phyloP scores from a whole-genome alignment of 2,888 invertebrate genomes.

The Apodemia hepburni region DNA sequence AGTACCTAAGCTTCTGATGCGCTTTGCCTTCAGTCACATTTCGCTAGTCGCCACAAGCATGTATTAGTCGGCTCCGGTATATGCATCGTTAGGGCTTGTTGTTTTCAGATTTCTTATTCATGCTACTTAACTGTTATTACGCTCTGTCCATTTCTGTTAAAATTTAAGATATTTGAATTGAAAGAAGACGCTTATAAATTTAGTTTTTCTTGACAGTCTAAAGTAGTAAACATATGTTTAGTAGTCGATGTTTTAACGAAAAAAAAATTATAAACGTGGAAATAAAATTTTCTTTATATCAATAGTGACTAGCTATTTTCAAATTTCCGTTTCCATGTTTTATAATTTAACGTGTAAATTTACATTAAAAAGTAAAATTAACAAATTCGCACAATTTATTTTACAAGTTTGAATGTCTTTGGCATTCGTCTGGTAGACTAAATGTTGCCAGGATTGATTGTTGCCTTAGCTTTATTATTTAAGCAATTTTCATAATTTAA shows the following conservation, averaged over 20 bases:
- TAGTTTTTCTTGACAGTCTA: neutral
- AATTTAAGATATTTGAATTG: constrained; percentile 30
- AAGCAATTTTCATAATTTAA: too few relatives aligned
- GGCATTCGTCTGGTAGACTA: too few relatives aligned
- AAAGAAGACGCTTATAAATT: neutral
- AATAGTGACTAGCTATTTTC: neutral
- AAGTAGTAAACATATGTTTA: too few relatives aligned
- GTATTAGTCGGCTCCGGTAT: constrained; percentile 43
- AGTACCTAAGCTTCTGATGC: constrained; percentile 41
- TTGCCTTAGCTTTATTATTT: too few relatives aligned
- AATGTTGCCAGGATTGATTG: too few relatives aligned
- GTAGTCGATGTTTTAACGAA: neutral
- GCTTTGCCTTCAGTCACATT: constrained; percentile 41
- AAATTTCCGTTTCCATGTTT: neutral
- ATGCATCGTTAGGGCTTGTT: constrained; percentile 62
- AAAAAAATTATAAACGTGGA: neutral
- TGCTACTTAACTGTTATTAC: constrained; percentile 51
- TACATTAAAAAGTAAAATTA: too few relatives aligned
- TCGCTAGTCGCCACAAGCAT: constrained; percentile 35
- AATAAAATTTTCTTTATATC: neutral
- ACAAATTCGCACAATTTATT: too few relatives aligned
- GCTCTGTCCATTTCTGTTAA: constrained; percentile 36
- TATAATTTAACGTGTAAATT: neutral
- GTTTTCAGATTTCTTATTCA: constrained; percentile 47
- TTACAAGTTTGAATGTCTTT: too few relatives aligned